Base-by-base conservation (phyloP, 2,797 vertebrate genomes). In the Anguilla megastoma region DNA sequence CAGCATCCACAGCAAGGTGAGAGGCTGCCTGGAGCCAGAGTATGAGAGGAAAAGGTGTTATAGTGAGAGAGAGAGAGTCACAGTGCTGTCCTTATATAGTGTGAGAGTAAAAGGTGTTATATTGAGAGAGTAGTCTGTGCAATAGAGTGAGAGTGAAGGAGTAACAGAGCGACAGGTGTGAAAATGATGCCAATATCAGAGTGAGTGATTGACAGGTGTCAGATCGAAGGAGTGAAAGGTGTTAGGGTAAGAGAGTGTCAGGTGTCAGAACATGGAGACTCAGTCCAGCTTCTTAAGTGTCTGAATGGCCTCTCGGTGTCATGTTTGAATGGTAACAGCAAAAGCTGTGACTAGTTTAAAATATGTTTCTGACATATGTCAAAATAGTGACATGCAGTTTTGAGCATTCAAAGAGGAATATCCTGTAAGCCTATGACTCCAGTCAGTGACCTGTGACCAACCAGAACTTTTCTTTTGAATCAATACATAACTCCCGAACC, bases 1-100 rank as follows among this genome's bases (percentile, higher is more conserved):
- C 84, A 94, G 96, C 91, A 96, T 97, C 90, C 95, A 97, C 80
- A 85, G 0, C 87, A 96, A 97, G 95, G 96, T 97, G 93, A 82
- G 90, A 54, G 86, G 58, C 18, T 4, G 41, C n/a, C 76, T 79
- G 10, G 58, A 63, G n/a, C 4, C 58, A 50, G 16, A 30, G 80
- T 52, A 24, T n/a, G 10, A 52, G 45, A 83, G 24, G 10, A 21
- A 83, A 0, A 14, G 45, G 48, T 52, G 48, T n/a, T 12, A 16
- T 2, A 83, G 80, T n/a, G 24, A 52, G 50, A 27, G 80, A 24
- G 21, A 1, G 27, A 12, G 66, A 30, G 8, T 69, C 8, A 30
- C 66, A 69, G 66, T 6, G 7, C 24, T 69, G 41, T 45, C 41
- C 41, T 45, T 5, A 27, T 8, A 66, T 8, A 54, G n/a, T 69